Conservation (phyloP, 2,888 invertebrate genomes). For the Chesias legatella region DNA sequence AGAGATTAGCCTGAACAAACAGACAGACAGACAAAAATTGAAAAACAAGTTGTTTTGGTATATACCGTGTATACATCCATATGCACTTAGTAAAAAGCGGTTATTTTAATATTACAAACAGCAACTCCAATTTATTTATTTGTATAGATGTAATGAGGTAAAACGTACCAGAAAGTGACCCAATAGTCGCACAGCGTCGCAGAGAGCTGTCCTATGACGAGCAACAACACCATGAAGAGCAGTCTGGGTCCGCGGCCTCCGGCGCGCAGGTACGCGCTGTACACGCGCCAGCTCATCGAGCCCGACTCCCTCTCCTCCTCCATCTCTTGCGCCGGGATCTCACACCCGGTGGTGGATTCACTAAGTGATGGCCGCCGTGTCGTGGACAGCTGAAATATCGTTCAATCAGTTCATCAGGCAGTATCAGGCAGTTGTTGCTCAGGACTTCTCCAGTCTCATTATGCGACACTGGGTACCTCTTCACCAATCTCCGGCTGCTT, state of each 20-base stretch:
- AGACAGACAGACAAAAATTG: no score
- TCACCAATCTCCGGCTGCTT: no score
- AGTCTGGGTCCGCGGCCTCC: conserved; percentile 79
- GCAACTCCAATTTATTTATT: no score
- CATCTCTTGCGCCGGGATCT: conserved; percentile 75
- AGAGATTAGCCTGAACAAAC: no score
- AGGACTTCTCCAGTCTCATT: no score
- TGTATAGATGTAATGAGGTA: not conserved
- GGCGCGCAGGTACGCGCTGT: conserved; percentile 82
- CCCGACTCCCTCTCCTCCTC: conserved; percentile 82
- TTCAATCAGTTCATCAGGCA: no score
- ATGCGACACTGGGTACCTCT: no score
- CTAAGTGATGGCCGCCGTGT: conserved; percentile 70
- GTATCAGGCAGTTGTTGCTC: no score
- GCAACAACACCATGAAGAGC: conserved; percentile 74
- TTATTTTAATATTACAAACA: no score
- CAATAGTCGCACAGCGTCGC: conserved; percentile 88
- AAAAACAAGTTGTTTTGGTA: no score
- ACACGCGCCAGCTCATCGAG: conserved; percentile 83
- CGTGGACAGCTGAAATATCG: conserved; percentile 58
- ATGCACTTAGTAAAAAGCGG: no score
- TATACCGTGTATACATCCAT: no score
- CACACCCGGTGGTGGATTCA: conserved; percentile 64
- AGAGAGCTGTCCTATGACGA: conserved; percentile 82
- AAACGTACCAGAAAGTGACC: conserved; percentile 85